Evolutionary conservation across 2,113 vertebrate genomes (phyloP), one percentile per base, ranked within the genome.

Genomic region (Pagrus major): DNA sequence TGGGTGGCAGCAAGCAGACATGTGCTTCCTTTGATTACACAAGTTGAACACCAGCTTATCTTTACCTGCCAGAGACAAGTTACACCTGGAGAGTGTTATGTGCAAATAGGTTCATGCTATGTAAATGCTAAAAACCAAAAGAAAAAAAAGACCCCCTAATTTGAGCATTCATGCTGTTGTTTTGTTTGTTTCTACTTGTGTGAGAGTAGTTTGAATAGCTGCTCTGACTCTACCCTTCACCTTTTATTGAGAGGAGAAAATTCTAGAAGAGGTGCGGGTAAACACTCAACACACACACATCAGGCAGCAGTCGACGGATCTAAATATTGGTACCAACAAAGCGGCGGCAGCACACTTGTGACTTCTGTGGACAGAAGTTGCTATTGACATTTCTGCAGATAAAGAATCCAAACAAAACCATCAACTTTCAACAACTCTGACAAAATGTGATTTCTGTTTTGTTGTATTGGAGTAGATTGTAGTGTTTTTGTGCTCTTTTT

Each of bases 321-420:
- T 23, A 72, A 75, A 72, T 76, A 23, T 80, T 73, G 63, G 69
- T 60, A 35, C 54, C 52, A 82, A 65, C 78, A 87, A 70, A 72
- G 49, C 79, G 54, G 58, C 59, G 66, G 47, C 2, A 27, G 49
- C 46, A 41, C 74, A 49, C 77, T 74, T 60, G 9, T 6, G 39
- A 11, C 66, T n/a, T 58, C 27, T 31, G n/a, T 11, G 15, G 49
- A 54, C 59, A 44, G 33, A 76, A 76, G 83, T 80, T 83, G 76
- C 76, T 81, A 16, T 93, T 90, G 90, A 90, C 87, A 92, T 90
- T 86, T 85, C 61, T 37, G 73, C 67, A 71, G 46, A 75, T 68
- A 80, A 89, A 90, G 69, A 76, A 81, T 64, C 33, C 27, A 75
- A 85, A 72, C 54, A 75, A 71, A 71, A 39, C 5, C 15, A 60